These are phyloP conservation scores for Anguilla obscura DNA, from an alignment of 2,797 vertebrate genomes.

Conservation along the genomic window DNA sequence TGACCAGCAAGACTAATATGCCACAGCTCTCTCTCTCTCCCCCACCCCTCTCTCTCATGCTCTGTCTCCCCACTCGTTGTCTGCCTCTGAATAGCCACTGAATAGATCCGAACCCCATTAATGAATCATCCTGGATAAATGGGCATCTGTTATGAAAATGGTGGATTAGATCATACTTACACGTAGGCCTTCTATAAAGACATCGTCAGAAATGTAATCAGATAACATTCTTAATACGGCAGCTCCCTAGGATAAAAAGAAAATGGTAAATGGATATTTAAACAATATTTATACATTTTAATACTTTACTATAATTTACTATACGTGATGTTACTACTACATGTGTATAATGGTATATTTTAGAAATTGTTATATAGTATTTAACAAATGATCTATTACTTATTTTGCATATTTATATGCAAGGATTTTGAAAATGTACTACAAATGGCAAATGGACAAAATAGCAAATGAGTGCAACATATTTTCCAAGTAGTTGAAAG, in stretches of 20 bases:
- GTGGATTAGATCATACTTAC: slow-evolving; percentile 53
- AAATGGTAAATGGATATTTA: neutral
- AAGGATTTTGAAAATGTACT: neutral
- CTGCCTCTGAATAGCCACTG: too few species aligned
- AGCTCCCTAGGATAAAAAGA: slow-evolving; percentile 63
- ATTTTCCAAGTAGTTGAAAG: neutral
- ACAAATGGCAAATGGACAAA: neutral
- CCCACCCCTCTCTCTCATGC: too few species aligned
- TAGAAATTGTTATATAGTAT: neutral
- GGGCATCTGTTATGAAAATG: neutral
- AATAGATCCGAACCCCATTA: too few species aligned
- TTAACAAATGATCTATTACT: neutral
- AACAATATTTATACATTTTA: neutral
- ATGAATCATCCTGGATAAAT: neutral
- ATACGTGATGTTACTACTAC: too few species aligned
- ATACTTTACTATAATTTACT: too few species aligned
- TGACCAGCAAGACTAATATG: too few species aligned
- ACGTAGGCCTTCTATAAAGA: slow-evolving; percentile 61
- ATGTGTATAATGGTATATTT: neutral
- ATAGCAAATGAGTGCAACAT: too few species aligned
- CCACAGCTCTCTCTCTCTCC: too few species aligned
- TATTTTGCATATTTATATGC: neutral
- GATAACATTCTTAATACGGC: slow-evolving; percentile 73
- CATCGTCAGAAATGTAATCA: slow-evolving; percentile 36
- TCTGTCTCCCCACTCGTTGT: too few species aligned